Evolutionary conservation across 1,140 invertebrate species (phyloP), one percentile per base, ranked within the genome.

Genomic region (Ridgeia piscesae): DNA sequence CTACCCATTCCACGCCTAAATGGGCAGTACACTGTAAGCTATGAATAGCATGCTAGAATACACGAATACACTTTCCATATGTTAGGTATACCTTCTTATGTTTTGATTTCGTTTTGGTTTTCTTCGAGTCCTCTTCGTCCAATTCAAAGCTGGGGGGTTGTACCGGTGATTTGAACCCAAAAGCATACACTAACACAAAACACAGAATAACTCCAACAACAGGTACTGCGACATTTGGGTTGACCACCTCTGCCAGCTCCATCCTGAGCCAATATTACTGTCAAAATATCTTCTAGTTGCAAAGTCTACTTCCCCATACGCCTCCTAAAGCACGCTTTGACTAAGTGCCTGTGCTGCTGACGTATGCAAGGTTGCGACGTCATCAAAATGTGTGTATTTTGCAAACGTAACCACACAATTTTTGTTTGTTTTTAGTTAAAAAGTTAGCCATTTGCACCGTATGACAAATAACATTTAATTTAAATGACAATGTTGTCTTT

Each of bases 91-190:
- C 77, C 91, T 93, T 92, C 89, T 92, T 93, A 35, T 89, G 77
- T 89, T 90, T 92, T 89, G 88, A 48, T 77, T 77, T 77, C 58
- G 58, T 77, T 33, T 91, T 89, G 58, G 94, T 95, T 91, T 94
- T 94, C 92, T 95, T 95, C 93, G 94, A 94, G 88, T 94, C 94
- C 92, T 95, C 95, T 91, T 95, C 94, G 50, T 95, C 94, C 93
- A 95, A 94, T 94, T 95, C 94, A 93, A 96, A 95, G 93, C 95
- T 96, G 88, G 96, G 95, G 92, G 96, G 96, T 92, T 95, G 95
- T 58, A 94, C 95, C 89, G 96, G 95, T 31, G 96, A 95, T 94
- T 95, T 95, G 93, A 96, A 96, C 89, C 96, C 96, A 93, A 96
- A 96, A 35, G 95, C 95, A 94, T 95, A 96, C 89, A 96, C 96